Base-by-base conservation (phyloP, 2,797 vertebrate species). In the Pterois miles region DNA sequence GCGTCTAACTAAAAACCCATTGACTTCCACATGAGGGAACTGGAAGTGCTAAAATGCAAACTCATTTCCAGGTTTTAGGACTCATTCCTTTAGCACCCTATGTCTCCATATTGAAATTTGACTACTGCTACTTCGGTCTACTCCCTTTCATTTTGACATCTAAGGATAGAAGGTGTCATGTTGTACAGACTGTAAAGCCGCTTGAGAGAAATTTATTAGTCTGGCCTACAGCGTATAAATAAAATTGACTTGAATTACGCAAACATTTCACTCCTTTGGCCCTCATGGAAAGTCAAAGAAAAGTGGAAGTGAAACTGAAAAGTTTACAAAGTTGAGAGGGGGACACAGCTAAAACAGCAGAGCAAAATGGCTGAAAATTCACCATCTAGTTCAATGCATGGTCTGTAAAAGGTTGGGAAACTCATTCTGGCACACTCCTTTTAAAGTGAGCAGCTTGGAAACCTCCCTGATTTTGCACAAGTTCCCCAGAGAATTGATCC, bases 351-450 rank as follows among this genome's bases (percentile, higher is more conserved):
- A 63, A 52, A 78, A 74, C 2, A 6, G 23, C 29, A 25, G 12
- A 40, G 23, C 14, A 68, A 22, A 66, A 48, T 18, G 8, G 27
- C 18, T 20, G 16, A 33, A 56, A 65, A 57, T 3, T 27, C 25
- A 64, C 27, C 13, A 22, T 70, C 34, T 27, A 66, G 20, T 31
- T 58, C 12, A 13, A 64, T 7, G 1, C 4, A 40, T 27, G 48
- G 48, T 66, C 38, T 65, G 22, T 78, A 72, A 78, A 36, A 67
- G 22, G 48, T 52, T 33, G 22, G 38, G 14, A 36, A 66, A 59
- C 8, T 80, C 34, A 33, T 6, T 25, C 31, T 67, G 56, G 71
- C 33, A 71, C 43, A 73, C n/a, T 74, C 66, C n/a, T 22, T 63
- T 64, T 27, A 25, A 67, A 64, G 38, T 33, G 54, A 63, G 78